A percentile compares a stretch with the other conserved stretches of the same genome.
These are phyloP conservation scores for Bucorvus abyssinicus DNA, from an alignment of 2,797 vertebrate species.

Conservation along the genomic window DNA sequence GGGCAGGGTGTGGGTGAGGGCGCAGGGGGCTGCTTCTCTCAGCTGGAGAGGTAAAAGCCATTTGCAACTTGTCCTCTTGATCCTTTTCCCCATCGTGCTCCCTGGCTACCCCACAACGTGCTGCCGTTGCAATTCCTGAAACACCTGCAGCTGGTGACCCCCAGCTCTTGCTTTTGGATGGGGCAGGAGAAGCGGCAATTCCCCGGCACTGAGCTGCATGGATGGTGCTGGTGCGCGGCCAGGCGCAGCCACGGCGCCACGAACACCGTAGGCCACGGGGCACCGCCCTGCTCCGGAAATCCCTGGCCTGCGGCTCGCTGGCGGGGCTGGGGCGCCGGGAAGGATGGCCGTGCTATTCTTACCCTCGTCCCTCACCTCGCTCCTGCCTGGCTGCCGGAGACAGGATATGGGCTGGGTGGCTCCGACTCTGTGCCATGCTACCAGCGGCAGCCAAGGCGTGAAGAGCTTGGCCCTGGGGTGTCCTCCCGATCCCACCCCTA, in stretches of 20 bases:
- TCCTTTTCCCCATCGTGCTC: fast-evolving
- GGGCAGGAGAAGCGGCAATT: neutral
- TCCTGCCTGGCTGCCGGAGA: neutral
- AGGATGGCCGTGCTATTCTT: conserved; percentile 8
- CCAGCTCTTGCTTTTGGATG: fast-evolving
- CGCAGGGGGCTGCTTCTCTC: fast-evolving
- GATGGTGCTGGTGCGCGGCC: fast-evolving
- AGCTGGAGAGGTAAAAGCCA: neutral
- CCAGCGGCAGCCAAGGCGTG: fast-evolving
- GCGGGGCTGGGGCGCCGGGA: neutral
- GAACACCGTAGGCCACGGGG: fast-evolving
- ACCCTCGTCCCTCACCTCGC: neutral
- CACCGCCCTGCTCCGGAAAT: conserved; percentile 11
- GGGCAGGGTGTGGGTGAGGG: neutral
- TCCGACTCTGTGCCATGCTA: fast-evolving
- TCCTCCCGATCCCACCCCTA: neutral
- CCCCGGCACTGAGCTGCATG: fast-evolving
- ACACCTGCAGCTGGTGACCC: neutral
- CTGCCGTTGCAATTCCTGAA: neutral
- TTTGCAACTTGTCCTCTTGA: neutral
- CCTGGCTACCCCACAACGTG: fast-evolving
- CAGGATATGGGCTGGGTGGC: neutral
- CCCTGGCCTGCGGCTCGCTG: neutral
- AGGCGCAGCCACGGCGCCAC: neutral
- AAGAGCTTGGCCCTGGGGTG: neutral